Base-by-base conservation (phyloP, 2,797 vertebrate genomes). In the Xenopus petersii region DNA sequence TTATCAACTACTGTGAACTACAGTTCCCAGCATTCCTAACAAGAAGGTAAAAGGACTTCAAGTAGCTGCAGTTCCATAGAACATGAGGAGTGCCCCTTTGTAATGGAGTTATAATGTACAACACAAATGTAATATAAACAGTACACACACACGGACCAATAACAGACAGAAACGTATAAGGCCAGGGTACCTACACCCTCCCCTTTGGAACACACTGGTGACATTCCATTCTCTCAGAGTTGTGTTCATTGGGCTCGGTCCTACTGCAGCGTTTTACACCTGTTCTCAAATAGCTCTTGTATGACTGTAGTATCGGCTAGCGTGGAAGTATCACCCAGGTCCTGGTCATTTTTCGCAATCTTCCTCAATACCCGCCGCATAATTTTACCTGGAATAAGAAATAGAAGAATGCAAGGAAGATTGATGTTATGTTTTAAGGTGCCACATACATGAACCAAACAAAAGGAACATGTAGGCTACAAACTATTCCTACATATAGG, bases 281-380 rank as follows among this genome's bases (percentile, higher is more conserved):
- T 90, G 88, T 89, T 91, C 75, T 83, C 87, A 88, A 98, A 98
- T 67, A 99, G 94, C 21, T 96, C 92, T 60, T 90, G 92, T 61
- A 98, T 90, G 67, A 99, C 91, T 0, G 92, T 86, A 0, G 89
- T 89, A 89, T 99, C 94, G 7, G 95, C 95, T 82, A 99, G 87
- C 6, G 97, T 99, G 70, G 97, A 98, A 58, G 87, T 84, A 77
- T 99, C 97, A 3, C 97, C 97, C 61, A 99, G 81, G 55, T 99
- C 94, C 0, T 77, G 91, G 78, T 98, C 95, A 5, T 95, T 91
- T 33, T 92, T 88, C 79, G 97, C 97, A 51, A 99, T 96, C 85
- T 99, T 95, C 70, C 93, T 89, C 56, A 99, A 88, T 56, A 99
- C 88, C 10, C 97, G 90, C 0, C 97, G 90, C 93, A 98, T 98